A percentile compares a stretch with the other conserved stretches of the same genome.
phyloP scores from a whole-genome alignment of 2,797 vertebrate species.

The Anguilla obscura region DNA sequence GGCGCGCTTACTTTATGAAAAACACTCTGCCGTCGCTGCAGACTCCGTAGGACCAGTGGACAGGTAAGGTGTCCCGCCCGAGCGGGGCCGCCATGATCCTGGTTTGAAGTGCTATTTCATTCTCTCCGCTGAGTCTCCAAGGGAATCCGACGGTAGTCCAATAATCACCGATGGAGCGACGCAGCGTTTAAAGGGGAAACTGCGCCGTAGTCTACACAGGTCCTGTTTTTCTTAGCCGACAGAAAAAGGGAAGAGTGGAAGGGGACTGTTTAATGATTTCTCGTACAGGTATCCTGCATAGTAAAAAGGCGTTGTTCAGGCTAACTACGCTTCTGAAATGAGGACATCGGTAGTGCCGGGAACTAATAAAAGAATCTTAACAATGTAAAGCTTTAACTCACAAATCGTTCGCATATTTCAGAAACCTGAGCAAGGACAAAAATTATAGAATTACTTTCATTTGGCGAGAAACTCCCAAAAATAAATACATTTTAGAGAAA shows the following conservation, averaged over 20 bases:
- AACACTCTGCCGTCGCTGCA: slow-evolving; percentile 89
- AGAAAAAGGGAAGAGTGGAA: slow-evolving; percentile 22
- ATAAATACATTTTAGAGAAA: background rate
- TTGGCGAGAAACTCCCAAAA: background rate
- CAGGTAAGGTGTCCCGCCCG: slow-evolving; percentile 85
- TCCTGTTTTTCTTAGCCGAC: slow-evolving; percentile 44
- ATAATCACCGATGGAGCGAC: slow-evolving; percentile 54
- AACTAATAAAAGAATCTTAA: background rate
- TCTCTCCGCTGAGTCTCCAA: slow-evolving; percentile 59
- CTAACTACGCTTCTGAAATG: slow-evolving; percentile 10
- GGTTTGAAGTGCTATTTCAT: slow-evolving; percentile 54
- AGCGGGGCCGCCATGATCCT: slow-evolving; percentile 85
- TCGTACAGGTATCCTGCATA: background rate
- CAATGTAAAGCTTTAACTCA: background rate
- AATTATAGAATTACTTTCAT: too few species aligned
- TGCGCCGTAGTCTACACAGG: slow-evolving; percentile 12
- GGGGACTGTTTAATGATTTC: background rate
- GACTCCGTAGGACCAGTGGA: slow-evolving; percentile 88
- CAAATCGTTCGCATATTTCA: background rate
- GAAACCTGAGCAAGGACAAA: background rate
- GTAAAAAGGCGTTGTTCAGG: background rate
- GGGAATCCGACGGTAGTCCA: slow-evolving; percentile 47
- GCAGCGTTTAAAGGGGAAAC: slow-evolving; percentile 57
- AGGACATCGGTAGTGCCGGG: background rate
- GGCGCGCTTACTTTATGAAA: slow-evolving; percentile 83